Evolutionary conservation across 2,113 vertebrate species (phyloP).

Genomic region (Micronycteris hirsuta): DNA sequence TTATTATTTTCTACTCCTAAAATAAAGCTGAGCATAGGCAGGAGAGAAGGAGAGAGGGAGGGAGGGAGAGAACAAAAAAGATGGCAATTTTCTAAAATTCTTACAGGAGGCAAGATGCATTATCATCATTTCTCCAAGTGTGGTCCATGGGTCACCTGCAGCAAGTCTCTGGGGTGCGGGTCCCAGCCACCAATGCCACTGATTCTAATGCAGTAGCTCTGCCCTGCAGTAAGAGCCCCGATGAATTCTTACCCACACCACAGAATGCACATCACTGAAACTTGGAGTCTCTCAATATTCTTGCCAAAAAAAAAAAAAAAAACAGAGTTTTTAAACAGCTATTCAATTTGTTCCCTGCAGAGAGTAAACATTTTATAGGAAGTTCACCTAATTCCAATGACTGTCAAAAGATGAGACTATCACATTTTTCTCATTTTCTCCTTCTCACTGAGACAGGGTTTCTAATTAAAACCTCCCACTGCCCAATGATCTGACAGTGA

Average conservation of each 20-base stretch:
- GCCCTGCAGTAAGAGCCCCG: no score
- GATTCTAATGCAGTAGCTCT: neutral
- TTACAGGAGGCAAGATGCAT: neutral
- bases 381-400: neutral
- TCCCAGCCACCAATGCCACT: accelerated
- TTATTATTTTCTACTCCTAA: neutral
- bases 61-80: neutral
- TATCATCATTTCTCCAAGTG: neutral
- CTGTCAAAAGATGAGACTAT: neutral
- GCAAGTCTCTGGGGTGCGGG: neutral
- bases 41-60: neutral
- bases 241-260: accelerated
- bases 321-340: neutral
- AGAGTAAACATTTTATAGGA: neutral
- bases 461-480: constrained; percentile 30
- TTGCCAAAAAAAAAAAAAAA: neutral
- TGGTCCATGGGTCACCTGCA: neutral
- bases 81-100: neutral
- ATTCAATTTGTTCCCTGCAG: neutral
- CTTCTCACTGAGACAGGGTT: neutral
- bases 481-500: neutral
- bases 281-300: neutral
- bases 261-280: neutral
- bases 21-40: neutral
- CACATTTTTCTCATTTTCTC: neutral